Percentiles rank a stretch among this genome's conserved stretches.
Evolutionary conservation across 1,140 invertebrate genomes (phyloP).

Genomic region (Drosophila bipectinata): DNA sequence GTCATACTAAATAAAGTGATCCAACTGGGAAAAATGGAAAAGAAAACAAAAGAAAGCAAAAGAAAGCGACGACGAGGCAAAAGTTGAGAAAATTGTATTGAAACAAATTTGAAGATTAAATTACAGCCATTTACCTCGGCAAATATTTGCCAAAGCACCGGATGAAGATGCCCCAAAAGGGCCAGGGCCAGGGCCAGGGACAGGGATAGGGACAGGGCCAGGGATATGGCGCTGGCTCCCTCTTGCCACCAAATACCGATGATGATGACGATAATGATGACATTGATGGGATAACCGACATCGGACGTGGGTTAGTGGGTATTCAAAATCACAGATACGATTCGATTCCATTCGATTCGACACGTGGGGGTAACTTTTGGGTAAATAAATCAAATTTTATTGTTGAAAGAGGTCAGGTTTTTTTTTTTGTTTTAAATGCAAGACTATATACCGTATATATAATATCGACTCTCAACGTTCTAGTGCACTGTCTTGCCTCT

Average conservation of each 20-base stretch:
- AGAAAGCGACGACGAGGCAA: conserved; percentile 5
- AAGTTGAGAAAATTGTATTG: conserved; percentile 42
- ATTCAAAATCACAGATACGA: conserved; percentile 40
- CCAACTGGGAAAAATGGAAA: background rate
- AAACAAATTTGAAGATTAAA: conserved; percentile 53
- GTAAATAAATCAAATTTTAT: conserved; percentile 45
- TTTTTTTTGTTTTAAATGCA: background rate
- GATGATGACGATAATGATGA: conserved; percentile 39
- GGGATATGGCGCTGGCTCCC: background rate
- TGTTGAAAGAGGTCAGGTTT: conserved; percentile 11
- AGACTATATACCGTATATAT: too few species aligned
- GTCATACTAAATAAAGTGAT: conserved; percentile 16
- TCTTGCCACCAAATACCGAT: background rate
- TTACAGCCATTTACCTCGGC: conserved; percentile 52
- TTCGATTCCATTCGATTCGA: conserved; percentile 9
- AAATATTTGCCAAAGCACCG: conserved; percentile 41
- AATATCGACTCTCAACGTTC: too few species aligned
- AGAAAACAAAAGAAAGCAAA: conserved; percentile 24
- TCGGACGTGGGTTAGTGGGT: conserved; percentile 42
- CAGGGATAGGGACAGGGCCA: too few species aligned
- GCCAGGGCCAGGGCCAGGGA: background rate
- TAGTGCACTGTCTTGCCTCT: too few species aligned
- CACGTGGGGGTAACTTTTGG: conserved; percentile 2
- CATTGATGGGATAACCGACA: conserved; percentile 45
- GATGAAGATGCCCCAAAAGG: conserved; percentile 39